Evolutionary conservation across 2,113 vertebrate species (phyloP), one percentile per base, ranked within the genome.

Genomic region (Peromyscus californicus): DNA sequence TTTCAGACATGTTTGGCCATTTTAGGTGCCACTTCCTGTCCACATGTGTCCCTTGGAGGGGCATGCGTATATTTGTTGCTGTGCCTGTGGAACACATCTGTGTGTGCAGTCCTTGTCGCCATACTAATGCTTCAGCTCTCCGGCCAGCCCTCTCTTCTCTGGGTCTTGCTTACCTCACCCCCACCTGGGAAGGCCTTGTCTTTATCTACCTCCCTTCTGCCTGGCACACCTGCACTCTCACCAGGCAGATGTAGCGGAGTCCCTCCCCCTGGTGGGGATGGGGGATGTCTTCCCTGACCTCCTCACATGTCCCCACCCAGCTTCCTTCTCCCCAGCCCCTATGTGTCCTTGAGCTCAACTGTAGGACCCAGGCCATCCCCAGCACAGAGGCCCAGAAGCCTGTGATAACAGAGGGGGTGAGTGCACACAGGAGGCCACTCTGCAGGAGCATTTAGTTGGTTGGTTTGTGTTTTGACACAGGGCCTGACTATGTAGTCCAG

Each of bases 151-250:
- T 33, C 26, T 79, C 31, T 70, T 6, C 67, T 78, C 74, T 0
- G 16, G 65, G 83, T n/a, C 70, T 93, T 33, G 9, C 31, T 39
- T 0, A 0, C 0, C 45, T n/a, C 12, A 0, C 3, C 16, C 51
- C 29, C 7, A 54, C n/a, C 19, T 26, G 69, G 67, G 6, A 29
- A n/a, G 4, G 17, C 45, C 15, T 33, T 22, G 24, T 33, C 67
- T 11, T 54, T 13, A 9, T 33, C 22, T 24, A 2, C 21, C 48
- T 51, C 39, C 0, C 21, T 42, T 48, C 69, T n/a, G 10, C 57
- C 59, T 29, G 78, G 48, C 0, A 2, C 21, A 15, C 48, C 85
- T 21, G 15, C 16, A 22, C 31, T 22, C 82, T 17, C 36, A 7
- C 42, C 24, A n/a, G 54, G 83, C 63, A 51, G 24, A 42, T 9